Evolutionary conservation across 2,888 invertebrate species (phyloP), one percentile per base, ranked within the genome.

Genomic region (Troilus luridus): DNA sequence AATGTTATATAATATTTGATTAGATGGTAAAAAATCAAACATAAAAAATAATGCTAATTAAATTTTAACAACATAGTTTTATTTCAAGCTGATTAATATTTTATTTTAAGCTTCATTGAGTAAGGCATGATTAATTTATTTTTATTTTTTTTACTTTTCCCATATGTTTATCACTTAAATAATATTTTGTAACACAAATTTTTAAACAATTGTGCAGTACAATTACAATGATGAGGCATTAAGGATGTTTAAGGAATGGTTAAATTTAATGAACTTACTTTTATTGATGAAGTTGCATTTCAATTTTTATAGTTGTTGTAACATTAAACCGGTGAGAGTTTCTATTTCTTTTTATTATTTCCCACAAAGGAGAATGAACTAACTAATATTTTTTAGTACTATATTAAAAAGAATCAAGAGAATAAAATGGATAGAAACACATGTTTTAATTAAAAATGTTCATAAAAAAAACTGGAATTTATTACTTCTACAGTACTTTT

Each of bases 201-300:
- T 64, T 24, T 14, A 72, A 27, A 10, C 24, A 72, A 27, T 67
- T 5, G 11, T 0, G 9, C 24, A 24, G n/a, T n/a, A n/a, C n/a
- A n/a, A 41, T 77, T 41, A 41, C 27, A 41, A 77, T 77, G 41
- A 67, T 67, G 21, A 14, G n/a, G n/a, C n/a, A 64, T n/a, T 67
- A 67, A 14, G 24, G 14, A 17, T 85, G 10, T 0, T 85, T n/a
- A 85, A 21, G 21, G 0, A 19, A 56, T 41, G 56, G 56, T 56
- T 85, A 85, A 56, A n/a, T 85, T 85, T n/a, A 58, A 85, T 85
- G 0, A n/a, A 85, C 85, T 85, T 85, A 85, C 85, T 56, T 85
- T 56, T 56, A n/a, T 56, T 21, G 56, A 12, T 72, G 72, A 14
- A 56, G 72, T 41, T 77, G 41, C 41, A 77, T 77, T 77, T 77